A percentile compares a stretch with the other conserved stretches of the same genome.
Evolutionary conservation across 1,140 invertebrate genomes (phyloP).

Genomic region (Philotrypesis tridentata): DNA sequence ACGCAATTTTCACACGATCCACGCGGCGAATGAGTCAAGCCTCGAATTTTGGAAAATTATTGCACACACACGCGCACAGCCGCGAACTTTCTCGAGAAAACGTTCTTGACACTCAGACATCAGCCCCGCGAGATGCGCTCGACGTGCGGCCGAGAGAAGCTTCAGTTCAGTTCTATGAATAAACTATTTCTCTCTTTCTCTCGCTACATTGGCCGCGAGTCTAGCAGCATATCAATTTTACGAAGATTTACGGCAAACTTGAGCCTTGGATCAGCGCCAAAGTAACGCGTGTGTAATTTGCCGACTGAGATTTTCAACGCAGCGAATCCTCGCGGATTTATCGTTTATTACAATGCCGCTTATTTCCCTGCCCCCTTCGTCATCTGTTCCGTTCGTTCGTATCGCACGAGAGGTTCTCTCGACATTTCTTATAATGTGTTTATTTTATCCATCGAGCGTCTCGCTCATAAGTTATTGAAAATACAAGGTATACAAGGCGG

Average conservation of each 20-base stretch:
- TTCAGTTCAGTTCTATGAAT: constrained; percentile 43
- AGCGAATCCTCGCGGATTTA: constrained; percentile 18
- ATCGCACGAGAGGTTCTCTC: not conserved
- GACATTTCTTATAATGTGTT: too few species aligned
- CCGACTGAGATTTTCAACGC: constrained; percentile 4
- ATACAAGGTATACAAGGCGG: too few species aligned
- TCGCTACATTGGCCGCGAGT: constrained; percentile 28
- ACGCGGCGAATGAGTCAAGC: not conserved
- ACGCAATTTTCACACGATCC: too few species aligned
- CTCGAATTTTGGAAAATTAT: not conserved
- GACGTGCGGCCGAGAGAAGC: not conserved
- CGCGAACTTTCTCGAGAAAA: constrained; percentile 21
- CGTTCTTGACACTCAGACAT: constrained; percentile 10
- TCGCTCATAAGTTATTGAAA: too few species aligned
- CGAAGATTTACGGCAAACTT: constrained; percentile 36
- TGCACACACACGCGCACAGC: not conserved
- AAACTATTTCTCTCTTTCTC: constrained; percentile 34
- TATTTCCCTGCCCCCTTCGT: too few species aligned
- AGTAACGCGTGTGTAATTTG: constrained; percentile 46
- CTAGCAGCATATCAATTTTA: constrained; percentile 41
- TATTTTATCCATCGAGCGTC: too few species aligned
- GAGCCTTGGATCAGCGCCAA: constrained; percentile 37
- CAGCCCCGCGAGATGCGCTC: too few species aligned
- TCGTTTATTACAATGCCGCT: not conserved
- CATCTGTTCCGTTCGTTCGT: not conserved